Percentiles rank a stretch among this genome's conserved stretches.
phyloP scores from a whole-genome alignment of 2,797 vertebrate species.

The Cygnus olor region DNA sequence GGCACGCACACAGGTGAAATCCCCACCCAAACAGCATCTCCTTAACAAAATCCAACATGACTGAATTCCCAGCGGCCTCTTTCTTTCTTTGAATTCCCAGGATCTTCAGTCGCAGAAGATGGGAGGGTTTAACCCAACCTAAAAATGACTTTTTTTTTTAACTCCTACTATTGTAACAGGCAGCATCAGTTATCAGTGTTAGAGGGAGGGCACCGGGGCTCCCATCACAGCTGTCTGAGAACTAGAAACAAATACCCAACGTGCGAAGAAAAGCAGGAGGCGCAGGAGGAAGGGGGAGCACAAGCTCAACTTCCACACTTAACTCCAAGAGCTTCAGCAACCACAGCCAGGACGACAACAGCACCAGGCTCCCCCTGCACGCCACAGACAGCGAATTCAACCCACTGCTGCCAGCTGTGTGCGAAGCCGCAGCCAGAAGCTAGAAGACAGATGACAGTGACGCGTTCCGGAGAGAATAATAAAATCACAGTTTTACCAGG shows the following conservation, averaged over 20 bases:
- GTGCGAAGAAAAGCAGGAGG: accelerated
- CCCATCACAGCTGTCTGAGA: neutral
- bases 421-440: neutral
- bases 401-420: accelerated
- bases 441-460: neutral
- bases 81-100: no score
- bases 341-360: neutral
- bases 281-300: accelerated
- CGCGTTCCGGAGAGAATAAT: neutral
- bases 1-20: neutral
- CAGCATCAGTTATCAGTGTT: accelerated
- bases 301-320: accelerated
- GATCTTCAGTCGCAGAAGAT: accelerated
- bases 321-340: neutral
- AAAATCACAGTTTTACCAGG: accelerated
- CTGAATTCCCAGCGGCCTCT: no score
- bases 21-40: neutral
- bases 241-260: accelerated
- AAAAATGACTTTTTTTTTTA: accelerated
- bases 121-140: accelerated
- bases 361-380: neutral
- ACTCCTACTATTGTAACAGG: neutral
- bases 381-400: accelerated
- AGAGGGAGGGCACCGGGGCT: neutral
- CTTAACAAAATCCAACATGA: accelerated